A percentile compares a stretch with the other conserved stretches of the same genome.
These are phyloP conservation scores for Chloroclysta siterata DNA, from an alignment of 2,888 invertebrate species.

Conservation along the genomic window DNA sequence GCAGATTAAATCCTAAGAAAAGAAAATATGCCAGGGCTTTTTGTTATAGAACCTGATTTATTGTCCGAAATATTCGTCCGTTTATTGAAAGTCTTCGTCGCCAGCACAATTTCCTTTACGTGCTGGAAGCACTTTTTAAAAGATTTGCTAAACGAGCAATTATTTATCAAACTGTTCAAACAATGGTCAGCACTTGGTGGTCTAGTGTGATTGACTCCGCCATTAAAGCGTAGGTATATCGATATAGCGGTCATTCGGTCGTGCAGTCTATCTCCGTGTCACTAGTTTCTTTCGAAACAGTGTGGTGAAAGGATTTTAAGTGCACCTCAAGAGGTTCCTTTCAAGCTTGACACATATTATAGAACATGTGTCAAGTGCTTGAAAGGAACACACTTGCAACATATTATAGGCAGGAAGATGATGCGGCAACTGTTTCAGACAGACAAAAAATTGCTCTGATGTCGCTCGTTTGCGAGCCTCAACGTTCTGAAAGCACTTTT, in stretches of 20 bases:
- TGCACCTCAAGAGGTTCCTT: too few relatives aligned
- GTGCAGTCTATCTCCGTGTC: too few relatives aligned
- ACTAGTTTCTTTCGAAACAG: too few relatives aligned
- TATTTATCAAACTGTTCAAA: background rate
- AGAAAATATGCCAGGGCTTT: slow-evolving; percentile 36
- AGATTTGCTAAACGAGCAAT: slow-evolving; percentile 9
- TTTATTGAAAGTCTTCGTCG: slow-evolving; percentile 53
- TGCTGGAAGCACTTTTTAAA: slow-evolving; percentile 70
- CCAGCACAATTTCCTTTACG: slow-evolving; percentile 44
- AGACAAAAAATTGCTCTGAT: background rate
- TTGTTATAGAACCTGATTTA: slow-evolving; percentile 48
- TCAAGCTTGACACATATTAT: too few relatives aligned
- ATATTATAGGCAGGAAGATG: too few relatives aligned
- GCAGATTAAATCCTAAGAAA: slow-evolving; percentile 39
- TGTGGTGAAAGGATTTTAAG: too few relatives aligned
- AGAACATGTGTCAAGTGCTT: too few relatives aligned
- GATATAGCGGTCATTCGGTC: too few relatives aligned
- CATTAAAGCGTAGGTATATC: too few relatives aligned
- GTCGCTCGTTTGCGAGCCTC: slow-evolving; percentile 13
- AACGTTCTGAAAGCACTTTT: slow-evolving; percentile 66
- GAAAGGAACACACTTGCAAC: too few relatives aligned
- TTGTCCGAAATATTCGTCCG: slow-evolving; percentile 47
- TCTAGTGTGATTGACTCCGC: too few relatives aligned
- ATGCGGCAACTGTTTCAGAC: background rate
- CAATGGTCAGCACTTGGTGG: too few relatives aligned